phyloP scores from a whole-genome alignment of 2,113 vertebrate species.

The Dryoscopus gambensis region DNA sequence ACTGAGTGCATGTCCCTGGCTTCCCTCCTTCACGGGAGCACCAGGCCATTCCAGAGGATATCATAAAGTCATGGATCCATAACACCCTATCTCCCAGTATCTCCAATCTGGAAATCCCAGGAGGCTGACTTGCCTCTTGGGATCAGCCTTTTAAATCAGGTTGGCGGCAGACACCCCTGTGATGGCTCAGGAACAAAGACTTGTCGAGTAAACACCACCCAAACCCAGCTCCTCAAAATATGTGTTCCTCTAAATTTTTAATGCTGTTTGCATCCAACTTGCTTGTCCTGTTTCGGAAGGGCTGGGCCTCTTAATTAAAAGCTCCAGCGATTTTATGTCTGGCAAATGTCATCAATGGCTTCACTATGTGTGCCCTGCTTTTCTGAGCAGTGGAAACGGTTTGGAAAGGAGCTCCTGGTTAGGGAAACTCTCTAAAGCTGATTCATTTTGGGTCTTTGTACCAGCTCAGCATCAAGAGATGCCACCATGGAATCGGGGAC shows the following conservation, averaged over 20 bases:
- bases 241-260: constrained; percentile 48
- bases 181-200: constrained; percentile 46
- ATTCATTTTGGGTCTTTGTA: neutral
- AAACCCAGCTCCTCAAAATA: constrained; percentile 39
- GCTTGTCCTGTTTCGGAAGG: constrained; percentile 59
- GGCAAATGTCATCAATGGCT: constrained; percentile 31
- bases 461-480: neutral
- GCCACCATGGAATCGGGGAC: neutral
- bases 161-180: constrained; percentile 31
- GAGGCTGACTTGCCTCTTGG: neutral
- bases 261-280: constrained; percentile 50
- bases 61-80: neutral
- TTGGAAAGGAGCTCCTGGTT: neutral
- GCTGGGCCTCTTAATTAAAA: constrained; percentile 43
- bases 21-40: neutral
- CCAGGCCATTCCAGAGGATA: neutral
- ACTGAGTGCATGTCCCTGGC: accelerated
- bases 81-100: neutral
- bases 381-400: neutral
- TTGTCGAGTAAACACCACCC: constrained; percentile 33
- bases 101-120: neutral
- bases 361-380: neutral
- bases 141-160: constrained; percentile 54
- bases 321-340: neutral
- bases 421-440: neutral